Evolutionary conservation across 2,797 vertebrate species (phyloP), one percentile per base, ranked within the genome.

Genomic region (Lycodopsis pacificus): DNA sequence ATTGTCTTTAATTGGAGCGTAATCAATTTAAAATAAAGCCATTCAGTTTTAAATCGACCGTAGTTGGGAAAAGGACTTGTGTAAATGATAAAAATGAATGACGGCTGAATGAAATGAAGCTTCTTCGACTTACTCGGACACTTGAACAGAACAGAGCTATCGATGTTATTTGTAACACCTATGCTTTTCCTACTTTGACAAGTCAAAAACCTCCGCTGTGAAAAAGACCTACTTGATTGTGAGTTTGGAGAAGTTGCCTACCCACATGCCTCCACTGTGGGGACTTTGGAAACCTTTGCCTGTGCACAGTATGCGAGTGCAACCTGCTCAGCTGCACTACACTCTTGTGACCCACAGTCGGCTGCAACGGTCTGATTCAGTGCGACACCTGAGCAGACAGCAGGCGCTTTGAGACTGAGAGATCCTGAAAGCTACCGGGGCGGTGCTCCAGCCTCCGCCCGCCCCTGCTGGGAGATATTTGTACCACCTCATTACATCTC

Each of bases 401-500:
- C 65, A 4, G 53, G 14, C 25, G 32, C 58, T 64, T 51, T 67
- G 36, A 73, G 32, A 2, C 34, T 34, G 66, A 67, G 46, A 53
- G 44, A 73, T 36, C 61, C 79, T 58, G 42, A 76, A 61, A 57
- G 67, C 63, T 6, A 42, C 32, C 63, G 48, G 61, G 57, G 14
- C 67, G 71, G 27, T 65, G 56, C 61, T 73, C 8, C 40, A 54
- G 54, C 44, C 57, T 73, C 76, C 53, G 65, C 63, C 59, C 10
- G 5, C 27, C 62, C 63, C 57, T 9, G 6, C 36, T 61, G 76
- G 59, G 40, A 64, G 63, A 80, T 53, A 62, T 71, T 82, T 67
- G 34, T 51, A 49, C 56, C 53, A 79, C 42, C 44, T 76, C 74
- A 73, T 78, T 83, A 77, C 57, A 69, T 67, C 77, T 63, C 59